Evolutionary conservation across 2,888 invertebrate species (phyloP), one percentile per base, ranked within the genome.

Genomic region (Patella pellucida): DNA sequence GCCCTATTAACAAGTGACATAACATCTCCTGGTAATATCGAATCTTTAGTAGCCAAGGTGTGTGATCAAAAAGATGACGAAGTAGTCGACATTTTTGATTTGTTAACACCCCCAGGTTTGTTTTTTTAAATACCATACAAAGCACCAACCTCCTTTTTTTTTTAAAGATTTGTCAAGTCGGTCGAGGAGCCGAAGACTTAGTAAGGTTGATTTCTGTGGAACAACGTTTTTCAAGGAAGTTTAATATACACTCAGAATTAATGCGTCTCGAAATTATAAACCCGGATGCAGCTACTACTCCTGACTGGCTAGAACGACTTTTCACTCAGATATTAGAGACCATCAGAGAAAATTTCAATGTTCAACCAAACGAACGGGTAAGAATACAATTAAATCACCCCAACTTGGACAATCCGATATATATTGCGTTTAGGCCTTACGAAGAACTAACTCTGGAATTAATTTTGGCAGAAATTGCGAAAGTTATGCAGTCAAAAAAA

Each of bases 251-350:
- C 11, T 19, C 62, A 3, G 19, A 62, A 62, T 3, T 62, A 1
- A 11, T 62, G 12, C 19, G 19, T 1, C 7, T 62, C 11, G 19
- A 19, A 3, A 19, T 62, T 62, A 12, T 19, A 19, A 15, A 62
- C 19, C 2, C 11, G 15, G 1, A 7, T 11, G 0, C 4, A 5
- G 0, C 1, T n/a, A n/a, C 9, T 19, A 5, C 9, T 0, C 62
- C 62, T 2, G 14, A 62, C 16, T 62, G 62, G 62, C 15, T 62
- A 9, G 62, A 62, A 0, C n/a, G 2, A 15, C 19, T 19, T 9
- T 19, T 62, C 15, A 62, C 16, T 0, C 16, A 62, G 12, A 62
- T 62, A 3, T 19, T 62, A 16, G 7, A 62, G 2, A 19, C 62
- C 2, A 19, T 19, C 9, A 0, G 62, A 3, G 12, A 2, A 0